These are phyloP conservation scores for Phengaris alcon DNA, from an alignment of 2,888 invertebrate species.

Conservation along the genomic window DNA sequence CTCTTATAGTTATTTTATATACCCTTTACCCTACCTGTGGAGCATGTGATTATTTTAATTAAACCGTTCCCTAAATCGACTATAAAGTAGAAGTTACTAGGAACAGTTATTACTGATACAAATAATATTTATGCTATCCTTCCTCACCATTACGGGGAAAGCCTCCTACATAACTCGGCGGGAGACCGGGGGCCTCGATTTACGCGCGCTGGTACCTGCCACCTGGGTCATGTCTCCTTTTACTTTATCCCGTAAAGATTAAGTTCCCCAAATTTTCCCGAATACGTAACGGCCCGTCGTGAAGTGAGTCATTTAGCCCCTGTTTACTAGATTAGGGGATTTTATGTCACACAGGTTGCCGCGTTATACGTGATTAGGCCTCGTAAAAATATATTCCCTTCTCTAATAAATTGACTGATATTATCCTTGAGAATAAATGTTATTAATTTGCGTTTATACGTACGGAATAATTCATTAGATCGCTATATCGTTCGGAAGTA, in stretches of 20 bases:
- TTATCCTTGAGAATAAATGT: conserved; percentile 17
- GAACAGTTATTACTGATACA: conserved; percentile 26
- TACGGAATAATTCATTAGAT: conserved; percentile 20
- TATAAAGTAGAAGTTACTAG: conserved; percentile 22
- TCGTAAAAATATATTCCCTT: conserved; percentile 33
- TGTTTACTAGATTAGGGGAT: conserved; percentile 79
- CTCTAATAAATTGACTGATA: conserved; percentile 27
- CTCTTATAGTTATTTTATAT: background rate
- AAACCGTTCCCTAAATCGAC: background rate
- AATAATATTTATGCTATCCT: conserved; percentile 55
- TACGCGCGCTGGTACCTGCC: conserved; percentile 61
- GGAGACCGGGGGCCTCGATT: conserved; percentile 69
- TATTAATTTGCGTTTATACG: conserved; percentile 17
- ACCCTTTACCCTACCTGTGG: background rate
- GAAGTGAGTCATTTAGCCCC: conserved; percentile 76
- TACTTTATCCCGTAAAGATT: conserved; percentile 78
- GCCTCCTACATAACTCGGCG: conserved; percentile 54
- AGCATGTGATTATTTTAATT: conserved; percentile 17
- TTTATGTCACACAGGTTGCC: conserved; percentile 72
- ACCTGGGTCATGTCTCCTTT: conserved; percentile 78
- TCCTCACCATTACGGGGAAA: conserved; percentile 63
- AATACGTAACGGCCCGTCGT: conserved; percentile 65
- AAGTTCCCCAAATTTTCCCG: conserved; percentile 70
- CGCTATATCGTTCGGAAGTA: background rate
- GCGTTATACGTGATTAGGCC: conserved; percentile 35